Percentiles rank a stretch among this genome's conserved stretches.
phyloP scores from a whole-genome alignment of 92 coral and sea anemone genomes.

The Montipora capitata region DNA sequence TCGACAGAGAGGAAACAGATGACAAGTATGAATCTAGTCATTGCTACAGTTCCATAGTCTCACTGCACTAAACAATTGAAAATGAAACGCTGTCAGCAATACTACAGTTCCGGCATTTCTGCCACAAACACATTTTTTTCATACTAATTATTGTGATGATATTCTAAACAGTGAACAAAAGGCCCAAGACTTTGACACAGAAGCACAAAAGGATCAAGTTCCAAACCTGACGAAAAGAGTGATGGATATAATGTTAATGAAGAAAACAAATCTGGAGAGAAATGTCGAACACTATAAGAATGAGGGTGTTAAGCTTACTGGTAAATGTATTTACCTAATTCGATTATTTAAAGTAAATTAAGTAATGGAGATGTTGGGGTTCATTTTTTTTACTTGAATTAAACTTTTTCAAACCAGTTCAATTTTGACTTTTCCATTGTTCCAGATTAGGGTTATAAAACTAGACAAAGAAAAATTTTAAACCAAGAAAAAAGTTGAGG shows the following conservation, averaged over 20 bases:
- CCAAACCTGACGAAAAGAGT: constrained; percentile 74
- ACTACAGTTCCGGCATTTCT: too few relatives aligned
- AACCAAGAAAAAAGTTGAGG: too few relatives aligned
- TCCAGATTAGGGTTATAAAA: too few relatives aligned
- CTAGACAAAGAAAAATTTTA: too few relatives aligned
- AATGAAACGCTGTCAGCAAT: too few relatives aligned
- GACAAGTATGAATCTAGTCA: constrained; percentile 29
- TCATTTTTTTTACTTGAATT: too few relatives aligned
- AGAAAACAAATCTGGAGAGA: constrained; percentile 66
- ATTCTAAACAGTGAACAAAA: neutral
- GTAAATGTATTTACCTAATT: constrained; percentile 3
- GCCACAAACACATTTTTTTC: too few relatives aligned
- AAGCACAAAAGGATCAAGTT: constrained; percentile 51
- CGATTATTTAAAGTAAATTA: too few relatives aligned
- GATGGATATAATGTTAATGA: constrained; percentile 77
- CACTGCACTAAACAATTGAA: too few relatives aligned
- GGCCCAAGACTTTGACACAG: neutral
- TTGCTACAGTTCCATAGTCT: neutral
- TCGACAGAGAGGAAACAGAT: constrained; percentile 32
- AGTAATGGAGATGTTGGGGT: too few relatives aligned
- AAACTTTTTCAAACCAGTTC: too few relatives aligned
- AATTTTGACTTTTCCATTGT: too few relatives aligned
- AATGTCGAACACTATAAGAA: constrained; percentile 56
- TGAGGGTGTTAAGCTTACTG: constrained; percentile 65
- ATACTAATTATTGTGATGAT: neutral